These are phyloP conservation scores for Steinernema hermaphroditum DNA, from an alignment of 2,888 invertebrate genomes.

Conservation along the genomic window DNA sequence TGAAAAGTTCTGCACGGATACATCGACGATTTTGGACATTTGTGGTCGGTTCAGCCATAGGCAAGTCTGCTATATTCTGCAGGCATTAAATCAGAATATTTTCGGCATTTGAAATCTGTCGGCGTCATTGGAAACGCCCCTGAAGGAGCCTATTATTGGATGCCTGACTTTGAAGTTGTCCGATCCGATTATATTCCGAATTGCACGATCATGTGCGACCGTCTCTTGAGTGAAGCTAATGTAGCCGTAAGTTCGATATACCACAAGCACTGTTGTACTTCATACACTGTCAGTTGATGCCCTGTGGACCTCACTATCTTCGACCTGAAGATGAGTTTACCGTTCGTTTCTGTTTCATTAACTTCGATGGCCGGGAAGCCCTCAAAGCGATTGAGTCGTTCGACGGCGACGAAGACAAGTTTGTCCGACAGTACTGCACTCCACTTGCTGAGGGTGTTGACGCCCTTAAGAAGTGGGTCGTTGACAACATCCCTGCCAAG, in stretches of 20 bases:
- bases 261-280: no score
- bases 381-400: conserved; percentile 62
- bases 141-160: conserved; percentile 66
- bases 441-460: conserved; percentile 64
- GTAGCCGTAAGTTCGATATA: conserved; percentile 67
- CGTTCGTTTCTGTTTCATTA: conserved; percentile 66
- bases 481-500: neutral
- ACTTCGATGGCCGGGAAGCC: conserved; percentile 66
- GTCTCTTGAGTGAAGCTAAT: conserved; percentile 62
- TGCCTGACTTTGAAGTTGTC: conserved; percentile 66
- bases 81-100: no score
- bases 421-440: conserved; percentile 62
- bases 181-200: conserved; percentile 55
- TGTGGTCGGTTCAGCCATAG: conserved; percentile 50
- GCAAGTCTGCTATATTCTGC: conserved; percentile 14
- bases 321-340: conserved; percentile 66
- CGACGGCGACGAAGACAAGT: conserved; percentile 55
- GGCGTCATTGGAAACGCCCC: conserved; percentile 63
- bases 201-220: conserved; percentile 64
- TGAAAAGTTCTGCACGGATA: conserved; percentile 64
- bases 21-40: conserved; percentile 55
- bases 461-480: conserved; percentile 49
- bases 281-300: conserved; percentile 66
- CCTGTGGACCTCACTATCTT: conserved; percentile 66
- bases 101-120: conserved; percentile 61